Percentiles rank a stretch among this genome's conserved stretches.
Evolutionary conservation across 1,140 invertebrate genomes (phyloP).

Genomic region (Microplitis mediator): DNA sequence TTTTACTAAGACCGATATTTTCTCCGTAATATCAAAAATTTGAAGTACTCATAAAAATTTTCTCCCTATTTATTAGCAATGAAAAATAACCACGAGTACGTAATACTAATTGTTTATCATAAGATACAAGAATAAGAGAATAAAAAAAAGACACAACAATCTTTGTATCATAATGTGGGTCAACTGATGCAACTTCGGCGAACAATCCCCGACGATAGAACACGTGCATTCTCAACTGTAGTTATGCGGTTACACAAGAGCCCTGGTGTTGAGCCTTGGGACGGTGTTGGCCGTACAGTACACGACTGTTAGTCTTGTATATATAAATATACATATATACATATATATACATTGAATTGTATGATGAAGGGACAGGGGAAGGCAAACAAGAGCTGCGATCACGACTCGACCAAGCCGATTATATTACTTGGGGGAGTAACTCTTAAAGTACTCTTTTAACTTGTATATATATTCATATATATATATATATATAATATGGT

Average conservation of each 20-base stretch:
- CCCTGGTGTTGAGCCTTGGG: constrained; percentile 18
- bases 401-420: background rate
- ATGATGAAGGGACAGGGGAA: background rate
- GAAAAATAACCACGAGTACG: too few species aligned
- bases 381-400: background rate
- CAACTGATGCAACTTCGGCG: constrained; percentile 28
- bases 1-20: too few species aligned
- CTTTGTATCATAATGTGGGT: constrained; percentile 22
- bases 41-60: too few species aligned
- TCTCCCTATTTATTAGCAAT: background rate
- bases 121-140: background rate
- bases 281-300: background rate
- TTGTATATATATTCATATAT: background rate
- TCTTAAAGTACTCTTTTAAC: background rate
- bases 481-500: background rate
- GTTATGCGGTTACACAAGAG: constrained; percentile 34
- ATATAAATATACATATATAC: background rate
- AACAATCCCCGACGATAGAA: constrained; percentile 29
- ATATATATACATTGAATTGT: too few species aligned
- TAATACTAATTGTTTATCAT: too few species aligned
- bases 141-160: background rate
- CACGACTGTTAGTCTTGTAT: background rate
- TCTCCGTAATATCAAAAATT: too few species aligned
- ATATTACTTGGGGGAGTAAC: constrained; percentile 1
- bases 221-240: constrained; percentile 31